Conservation (phyloP, 2,888 invertebrate species). For the Oscheius sp. region DNA sequence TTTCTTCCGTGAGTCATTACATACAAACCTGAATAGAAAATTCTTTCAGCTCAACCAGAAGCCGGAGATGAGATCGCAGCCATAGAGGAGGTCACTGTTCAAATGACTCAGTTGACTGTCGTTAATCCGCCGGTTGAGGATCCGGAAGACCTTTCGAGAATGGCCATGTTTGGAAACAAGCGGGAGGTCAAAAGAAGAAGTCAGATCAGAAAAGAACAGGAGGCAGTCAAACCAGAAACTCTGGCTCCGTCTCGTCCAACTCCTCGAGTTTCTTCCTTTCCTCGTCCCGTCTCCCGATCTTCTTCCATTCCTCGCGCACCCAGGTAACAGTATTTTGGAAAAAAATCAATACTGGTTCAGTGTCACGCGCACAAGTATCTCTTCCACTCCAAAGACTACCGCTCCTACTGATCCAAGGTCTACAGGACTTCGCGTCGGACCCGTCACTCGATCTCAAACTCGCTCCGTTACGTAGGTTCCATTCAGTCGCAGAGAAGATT, state of each 20-base stretch:
- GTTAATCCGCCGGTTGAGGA: conserved; percentile 11
- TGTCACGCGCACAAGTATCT: conserved; percentile 8
- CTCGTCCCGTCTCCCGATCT: neutral
- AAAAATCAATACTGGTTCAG: neutral
- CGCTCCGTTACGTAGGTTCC: neutral
- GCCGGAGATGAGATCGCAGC: neutral
- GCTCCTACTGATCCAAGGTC: no score
- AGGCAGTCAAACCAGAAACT: neutral
- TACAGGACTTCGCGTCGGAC: neutral
- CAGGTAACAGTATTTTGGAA: neutral
- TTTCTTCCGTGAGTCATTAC: conserved; percentile 15
- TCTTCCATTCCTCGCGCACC: conserved; percentile 17
- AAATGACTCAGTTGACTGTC: conserved; percentile 1
- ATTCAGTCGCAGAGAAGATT: neutral
- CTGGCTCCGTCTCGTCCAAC: neutral
- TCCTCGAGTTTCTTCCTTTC: neutral
- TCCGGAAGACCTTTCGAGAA: conserved; percentile 28
- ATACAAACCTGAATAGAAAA: no score
- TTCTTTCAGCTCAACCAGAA: neutral
- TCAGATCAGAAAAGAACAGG: conserved; percentile 33
- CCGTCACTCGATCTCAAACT: conserved; percentile 22
- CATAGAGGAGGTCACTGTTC: neutral
- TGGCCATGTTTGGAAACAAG: conserved; percentile 39
- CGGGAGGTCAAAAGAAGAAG: conserved; percentile 32
- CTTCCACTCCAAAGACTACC: neutral